A percentile compares a stretch with the other conserved stretches of the same genome.
These are phyloP conservation scores for Rafetus swinhoei DNA, from an alignment of 2,113 vertebrate genomes.

Conservation along the genomic window DNA sequence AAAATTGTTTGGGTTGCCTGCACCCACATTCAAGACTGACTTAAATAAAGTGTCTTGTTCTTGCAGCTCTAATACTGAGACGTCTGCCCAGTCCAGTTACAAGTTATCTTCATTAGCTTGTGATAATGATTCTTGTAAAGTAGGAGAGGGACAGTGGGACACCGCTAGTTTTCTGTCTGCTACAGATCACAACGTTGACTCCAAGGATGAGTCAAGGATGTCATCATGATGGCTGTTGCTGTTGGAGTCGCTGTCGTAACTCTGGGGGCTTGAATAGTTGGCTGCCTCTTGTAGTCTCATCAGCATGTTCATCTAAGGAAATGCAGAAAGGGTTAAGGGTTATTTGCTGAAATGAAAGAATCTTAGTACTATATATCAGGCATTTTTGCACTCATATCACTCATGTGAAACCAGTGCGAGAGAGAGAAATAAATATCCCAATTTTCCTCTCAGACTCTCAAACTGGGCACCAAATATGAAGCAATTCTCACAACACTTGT, in stretches of 20 bases:
- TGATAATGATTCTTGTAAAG: slow-evolving; percentile 13
- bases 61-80: slow-evolving; percentile 68
- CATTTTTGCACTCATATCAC: fast-evolving
- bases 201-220: slow-evolving; percentile 93
- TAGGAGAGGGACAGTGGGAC: not conserved
- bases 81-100: slow-evolving; percentile 66
- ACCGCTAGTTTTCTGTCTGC: not conserved
- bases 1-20: slow-evolving; percentile 81
- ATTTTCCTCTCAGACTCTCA: not conserved
- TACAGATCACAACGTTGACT: slow-evolving; percentile 90
- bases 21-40: slow-evolving; percentile 78
- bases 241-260: slow-evolving; percentile 97
- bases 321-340: not conserved
- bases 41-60: slow-evolving; percentile 77
- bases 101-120: not conserved
- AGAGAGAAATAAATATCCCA: fast-evolving
- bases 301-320: slow-evolving; percentile 95
- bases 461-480: not conserved
- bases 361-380: fast-evolving
- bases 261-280: slow-evolving; percentile 95
- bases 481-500: fast-evolving
- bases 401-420: not conserved
- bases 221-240: slow-evolving; percentile 97
- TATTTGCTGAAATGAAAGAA: not conserved
- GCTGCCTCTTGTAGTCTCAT: slow-evolving; percentile 98